These are phyloP conservation scores for Cydia amplana DNA, from an alignment of 1,140 invertebrate genomes.

Conservation along the genomic window DNA sequence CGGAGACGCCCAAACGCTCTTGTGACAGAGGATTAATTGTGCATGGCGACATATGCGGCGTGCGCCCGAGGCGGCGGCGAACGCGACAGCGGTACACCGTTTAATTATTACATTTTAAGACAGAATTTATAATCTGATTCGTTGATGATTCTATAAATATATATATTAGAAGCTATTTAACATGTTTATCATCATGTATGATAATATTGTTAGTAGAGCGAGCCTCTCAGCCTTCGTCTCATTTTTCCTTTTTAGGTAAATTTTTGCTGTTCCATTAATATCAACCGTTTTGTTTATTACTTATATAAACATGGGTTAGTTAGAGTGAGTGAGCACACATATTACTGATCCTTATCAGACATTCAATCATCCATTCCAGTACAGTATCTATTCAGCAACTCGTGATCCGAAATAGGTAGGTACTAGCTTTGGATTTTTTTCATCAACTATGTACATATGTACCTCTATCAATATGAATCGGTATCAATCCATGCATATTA, in stretches of 20 bases:
- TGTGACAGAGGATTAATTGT: conserved; percentile 79
- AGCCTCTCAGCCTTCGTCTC: too few species aligned
- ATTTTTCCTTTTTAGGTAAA: too few species aligned
- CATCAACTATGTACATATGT: neutral
- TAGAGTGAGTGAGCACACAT: too few species aligned
- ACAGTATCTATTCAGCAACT: neutral
- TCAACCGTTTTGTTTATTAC: too few species aligned
- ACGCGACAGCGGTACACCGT: conserved; percentile 38
- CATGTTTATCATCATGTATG: too few species aligned
- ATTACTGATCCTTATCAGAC: neutral
- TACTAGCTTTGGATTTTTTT: neutral
- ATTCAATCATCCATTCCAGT: neutral
- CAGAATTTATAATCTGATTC: neutral
- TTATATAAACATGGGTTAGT: too few species aligned
- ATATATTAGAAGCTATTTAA: neutral
- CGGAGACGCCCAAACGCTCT: conserved; percentile 75
- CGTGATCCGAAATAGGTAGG: neutral
- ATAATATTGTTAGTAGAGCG: too few species aligned
- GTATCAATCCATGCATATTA: too few species aligned
- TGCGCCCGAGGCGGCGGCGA: conserved; percentile 39
- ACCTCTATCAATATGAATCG: too few species aligned
- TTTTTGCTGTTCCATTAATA: too few species aligned
- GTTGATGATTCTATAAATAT: neutral
- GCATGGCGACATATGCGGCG: conserved; percentile 72
- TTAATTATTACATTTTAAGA: conserved; percentile 25